Percentiles rank a stretch among this genome's conserved stretches.
Evolutionary conservation across 1,140 invertebrate genomes (phyloP).

Genomic region (Neodiprion lecontei): DNA sequence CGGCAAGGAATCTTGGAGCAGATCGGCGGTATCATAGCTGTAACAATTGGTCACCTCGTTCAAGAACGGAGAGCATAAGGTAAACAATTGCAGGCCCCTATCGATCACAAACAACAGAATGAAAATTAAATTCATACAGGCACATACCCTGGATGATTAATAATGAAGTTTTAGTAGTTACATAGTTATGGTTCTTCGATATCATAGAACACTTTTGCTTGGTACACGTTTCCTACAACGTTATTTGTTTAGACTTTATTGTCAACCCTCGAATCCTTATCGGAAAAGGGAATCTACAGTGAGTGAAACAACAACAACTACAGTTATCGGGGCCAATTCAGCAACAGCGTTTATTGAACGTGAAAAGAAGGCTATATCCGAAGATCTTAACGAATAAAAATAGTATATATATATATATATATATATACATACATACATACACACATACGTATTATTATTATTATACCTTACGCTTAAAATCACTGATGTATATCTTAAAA

Average conservation of each 20-base stretch:
- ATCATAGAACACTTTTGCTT: too few relatives aligned
- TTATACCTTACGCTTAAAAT: too few relatives aligned
- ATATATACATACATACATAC: not conserved
- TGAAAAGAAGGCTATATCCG: constrained; percentile 47
- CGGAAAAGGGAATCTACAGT: constrained; percentile 73
- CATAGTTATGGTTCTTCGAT: too few relatives aligned
- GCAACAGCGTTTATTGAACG: constrained; percentile 51
- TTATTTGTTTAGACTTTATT: constrained; percentile 64
- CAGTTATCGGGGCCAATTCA: constrained; percentile 62
- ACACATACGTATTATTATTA: not conserved
- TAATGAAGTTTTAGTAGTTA: too few relatives aligned
- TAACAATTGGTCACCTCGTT: constrained; percentile 79
- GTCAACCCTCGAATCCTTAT: constrained; percentile 65
- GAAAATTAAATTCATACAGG: too few relatives aligned
- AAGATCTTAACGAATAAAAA: constrained; percentile 35
- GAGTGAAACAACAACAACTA: constrained; percentile 74
- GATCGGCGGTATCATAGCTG: constrained; percentile 68
- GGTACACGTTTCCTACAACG: not conserved
- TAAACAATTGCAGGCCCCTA: constrained; percentile 50
- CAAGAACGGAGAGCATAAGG: constrained; percentile 83
- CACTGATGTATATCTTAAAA: not conserved
- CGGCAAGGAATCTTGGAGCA: constrained; percentile 67
- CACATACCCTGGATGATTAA: too few relatives aligned
- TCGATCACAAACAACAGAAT: too few relatives aligned
- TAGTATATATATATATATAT: not conserved